Conservation (phyloP, 1,140 invertebrate genomes). For the Drosophila punjabiensis region DNA sequence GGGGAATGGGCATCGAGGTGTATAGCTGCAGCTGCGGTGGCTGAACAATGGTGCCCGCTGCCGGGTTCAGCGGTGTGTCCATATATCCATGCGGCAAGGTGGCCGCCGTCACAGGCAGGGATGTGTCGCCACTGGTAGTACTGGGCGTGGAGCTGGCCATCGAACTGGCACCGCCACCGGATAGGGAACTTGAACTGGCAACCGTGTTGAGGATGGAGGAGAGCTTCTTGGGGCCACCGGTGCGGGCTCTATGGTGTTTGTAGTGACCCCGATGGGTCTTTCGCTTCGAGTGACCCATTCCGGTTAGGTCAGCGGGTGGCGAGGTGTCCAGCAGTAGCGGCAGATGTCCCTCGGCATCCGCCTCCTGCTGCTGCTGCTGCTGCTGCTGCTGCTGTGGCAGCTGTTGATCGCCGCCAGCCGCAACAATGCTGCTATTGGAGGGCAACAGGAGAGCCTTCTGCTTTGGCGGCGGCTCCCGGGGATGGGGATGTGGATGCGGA, state of each 20-base stretch:
- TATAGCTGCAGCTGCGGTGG: constrained; percentile 70
- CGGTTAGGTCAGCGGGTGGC: constrained; percentile 46
- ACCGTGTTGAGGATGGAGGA: constrained; percentile 13
- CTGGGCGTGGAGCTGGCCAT: constrained; percentile 31
- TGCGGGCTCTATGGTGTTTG: constrained; percentile 66
- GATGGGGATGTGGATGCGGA: constrained; percentile 53
- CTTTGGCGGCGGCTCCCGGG: constrained; percentile 67
- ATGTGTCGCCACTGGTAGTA: constrained; percentile 28
- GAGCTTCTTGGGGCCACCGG: constrained; percentile 45
- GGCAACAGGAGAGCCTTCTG: constrained; percentile 44
- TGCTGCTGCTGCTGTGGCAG: constrained; percentile 9
- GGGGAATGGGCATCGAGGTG: constrained; percentile 80
- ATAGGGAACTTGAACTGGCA: neutral
- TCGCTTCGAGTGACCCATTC: constrained; percentile 60
- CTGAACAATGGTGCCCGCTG: constrained; percentile 71
- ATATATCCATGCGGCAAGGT: constrained; percentile 63
- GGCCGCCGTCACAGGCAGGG: constrained; percentile 35
- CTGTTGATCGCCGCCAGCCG: constrained; percentile 1
- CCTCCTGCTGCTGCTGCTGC: constrained; percentile 1
- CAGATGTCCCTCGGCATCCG: constrained; percentile 36
- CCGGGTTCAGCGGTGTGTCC: constrained; percentile 72
- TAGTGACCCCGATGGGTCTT: constrained; percentile 77
- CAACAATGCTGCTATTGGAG: constrained; percentile 17
- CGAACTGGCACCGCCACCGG: constrained; percentile 6
- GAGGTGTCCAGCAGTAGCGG: constrained; percentile 67